phyloP scores from a whole-genome alignment of 2,113 vertebrate species.

The Prunella himalayana region DNA sequence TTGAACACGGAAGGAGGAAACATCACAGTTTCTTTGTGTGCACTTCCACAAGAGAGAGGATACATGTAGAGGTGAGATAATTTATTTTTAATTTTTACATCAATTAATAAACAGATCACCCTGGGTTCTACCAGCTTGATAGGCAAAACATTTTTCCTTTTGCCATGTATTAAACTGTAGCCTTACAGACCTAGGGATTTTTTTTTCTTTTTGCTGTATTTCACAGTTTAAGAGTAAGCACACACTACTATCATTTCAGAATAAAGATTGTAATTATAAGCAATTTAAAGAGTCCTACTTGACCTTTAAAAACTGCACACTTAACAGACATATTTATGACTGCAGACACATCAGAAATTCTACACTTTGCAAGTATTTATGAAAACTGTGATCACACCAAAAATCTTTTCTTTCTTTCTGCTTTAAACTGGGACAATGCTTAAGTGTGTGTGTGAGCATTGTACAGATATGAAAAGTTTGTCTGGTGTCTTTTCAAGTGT shows the following conservation, averaged over 20 bases:
- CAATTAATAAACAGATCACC: not conserved
- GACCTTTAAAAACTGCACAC: constrained; percentile 15
- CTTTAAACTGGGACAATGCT: not conserved
- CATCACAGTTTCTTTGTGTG: not conserved
- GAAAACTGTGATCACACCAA: not conserved
- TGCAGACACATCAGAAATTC: not conserved
- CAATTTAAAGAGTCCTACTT: not conserved
- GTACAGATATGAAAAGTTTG: not conserved
- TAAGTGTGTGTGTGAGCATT: not conserved
- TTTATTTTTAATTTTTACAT: not conserved
- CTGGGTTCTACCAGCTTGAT: not conserved
- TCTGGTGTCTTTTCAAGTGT: not conserved
- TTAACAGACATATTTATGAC: constrained; percentile 2
- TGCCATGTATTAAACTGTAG: not conserved
- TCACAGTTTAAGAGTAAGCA: not conserved
- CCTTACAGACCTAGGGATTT: not conserved
- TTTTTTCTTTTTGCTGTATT: not conserved
- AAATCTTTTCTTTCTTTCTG: not conserved
- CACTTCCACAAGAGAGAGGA: not conserved
- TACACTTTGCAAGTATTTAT: not conserved
- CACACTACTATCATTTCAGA: not conserved
- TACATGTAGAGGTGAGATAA: not conserved
- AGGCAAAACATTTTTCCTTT: not conserved
- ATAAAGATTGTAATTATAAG: not conserved
- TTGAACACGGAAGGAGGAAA: not conserved